Base-by-base conservation (phyloP, 53 echinoderm and acorn worm species). In the Luidia sarsii region DNA sequence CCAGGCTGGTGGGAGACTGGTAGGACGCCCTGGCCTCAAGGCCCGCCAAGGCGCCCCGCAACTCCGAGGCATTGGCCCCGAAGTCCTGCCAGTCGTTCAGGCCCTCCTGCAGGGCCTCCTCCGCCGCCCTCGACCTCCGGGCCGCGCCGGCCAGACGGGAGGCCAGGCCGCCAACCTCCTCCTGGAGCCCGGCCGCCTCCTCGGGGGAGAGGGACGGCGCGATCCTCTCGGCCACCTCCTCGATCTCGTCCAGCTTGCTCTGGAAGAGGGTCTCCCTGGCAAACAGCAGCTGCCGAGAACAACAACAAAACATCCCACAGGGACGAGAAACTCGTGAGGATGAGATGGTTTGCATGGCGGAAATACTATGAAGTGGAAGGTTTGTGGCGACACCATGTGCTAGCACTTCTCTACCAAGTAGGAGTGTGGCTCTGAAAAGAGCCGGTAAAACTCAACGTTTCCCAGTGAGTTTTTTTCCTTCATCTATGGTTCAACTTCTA, bases 221-320 rank as follows among this genome's bases (percentile, higher is more conserved):
- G n/a, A 96, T 83, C 48, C 75, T 81, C 10, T 85, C 88, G 33
- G 93, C 86, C 14, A 90, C 30, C 32, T 88, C 83, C 6, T 82
- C 71, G 23, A 92, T 25, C 48, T 86, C 88, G 53, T 88, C 87
- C 83, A 96, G 71, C 46, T 88, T 96, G 65, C 79, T 77, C 79
- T 93, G 88, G 80, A 65, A 93, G 16, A 88, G 60, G 22, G 90
- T 79, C 55, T 88, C 92, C 75, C 88, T 86, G 13, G 90, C 86
- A 67, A 92, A 90, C 74, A 96, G 83, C 13, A 83, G 87, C 95
- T 95, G 80, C 38, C 6, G n/a, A n/a, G n/a, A n/a, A n/a, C n/a
- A n/a, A n/a, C n/a, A n/a, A n/a, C n/a, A n/a, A n/a, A n/a, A n/a
- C n/a, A n/a, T n/a, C n/a, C n/a, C n/a, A n/a, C n/a, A n/a, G n/a